Percentiles rank a stretch among this genome's conserved stretches.
These are phyloP conservation scores for Chaitophorus viminalis DNA, from an alignment of 2,888 invertebrate species.

Conservation along the genomic window DNA sequence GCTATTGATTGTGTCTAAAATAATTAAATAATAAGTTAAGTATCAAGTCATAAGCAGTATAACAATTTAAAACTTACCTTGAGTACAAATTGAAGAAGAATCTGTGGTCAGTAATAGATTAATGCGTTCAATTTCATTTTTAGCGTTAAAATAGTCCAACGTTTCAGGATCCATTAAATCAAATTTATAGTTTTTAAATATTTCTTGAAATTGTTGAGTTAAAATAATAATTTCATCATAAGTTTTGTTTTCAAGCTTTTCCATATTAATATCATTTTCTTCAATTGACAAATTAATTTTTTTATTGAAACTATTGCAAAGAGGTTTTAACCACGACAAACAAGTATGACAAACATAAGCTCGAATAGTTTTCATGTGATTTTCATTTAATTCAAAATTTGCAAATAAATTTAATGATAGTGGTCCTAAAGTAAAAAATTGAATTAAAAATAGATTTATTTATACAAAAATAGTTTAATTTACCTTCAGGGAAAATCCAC, in stretches of 20 bases:
- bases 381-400: slow-evolving; percentile 33
- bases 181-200: slow-evolving; percentile 17
- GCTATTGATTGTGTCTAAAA: background rate
- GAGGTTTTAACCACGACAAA: slow-evolving; percentile 42
- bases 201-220: slow-evolving; percentile 17
- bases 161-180: slow-evolving; percentile 40
- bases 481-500: slow-evolving; percentile 56
- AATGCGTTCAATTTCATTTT: slow-evolving; percentile 54
- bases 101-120: slow-evolving; percentile 20
- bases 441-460: slow-evolving; percentile 1
- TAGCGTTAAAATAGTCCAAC: slow-evolving; percentile 38
- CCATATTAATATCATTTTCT: slow-evolving; percentile 1
- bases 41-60: background rate
- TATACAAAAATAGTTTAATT: background rate
- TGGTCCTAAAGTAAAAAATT: slow-evolving; percentile 37
- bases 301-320: slow-evolving; percentile 43
- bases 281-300: slow-evolving; percentile 3
- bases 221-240: slow-evolving; percentile 24
- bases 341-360: slow-evolving; percentile 43
- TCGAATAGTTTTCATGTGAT: slow-evolving; percentile 42
- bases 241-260: slow-evolving; percentile 3
- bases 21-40: background rate
- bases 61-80: background rate
- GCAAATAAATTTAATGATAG: slow-evolving; percentile 4
- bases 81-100: background rate